Evolutionary conservation across 2,888 invertebrate species (phyloP).

Genomic region (Chrysotoxum bicinctum): DNA sequence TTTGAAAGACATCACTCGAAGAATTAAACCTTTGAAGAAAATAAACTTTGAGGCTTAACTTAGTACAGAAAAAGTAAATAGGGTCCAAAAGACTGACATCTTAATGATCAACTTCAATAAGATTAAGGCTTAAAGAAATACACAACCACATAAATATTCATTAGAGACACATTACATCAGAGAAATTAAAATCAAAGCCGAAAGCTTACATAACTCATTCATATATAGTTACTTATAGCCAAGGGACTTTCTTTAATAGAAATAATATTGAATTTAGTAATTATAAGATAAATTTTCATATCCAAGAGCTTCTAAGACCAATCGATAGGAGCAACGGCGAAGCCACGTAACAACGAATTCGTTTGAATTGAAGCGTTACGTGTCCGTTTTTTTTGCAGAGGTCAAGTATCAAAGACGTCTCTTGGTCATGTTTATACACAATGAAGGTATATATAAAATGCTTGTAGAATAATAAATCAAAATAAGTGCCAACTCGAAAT

Average conservation of each 20-base stretch:
- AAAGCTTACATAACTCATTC: not conserved
- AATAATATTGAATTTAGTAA: not conserved
- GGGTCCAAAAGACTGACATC: not conserved
- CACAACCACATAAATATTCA: not conserved
- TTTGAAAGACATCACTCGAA: not conserved
- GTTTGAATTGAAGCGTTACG: not conserved
- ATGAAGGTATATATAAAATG: not conserved
- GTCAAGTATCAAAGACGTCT: not conserved
- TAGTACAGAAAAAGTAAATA: not conserved
- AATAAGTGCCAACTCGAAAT: constrained; percentile 5
- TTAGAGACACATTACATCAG: not conserved
- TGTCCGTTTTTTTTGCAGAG: not conserved
- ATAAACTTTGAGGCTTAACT: not conserved
- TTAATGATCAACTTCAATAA: constrained; percentile 15
- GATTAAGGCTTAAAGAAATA: constrained; percentile 7
- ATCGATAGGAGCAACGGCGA: too few species aligned
- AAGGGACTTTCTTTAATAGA: not conserved
- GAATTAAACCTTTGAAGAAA: not conserved
- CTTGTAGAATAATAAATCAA: constrained; percentile 3
- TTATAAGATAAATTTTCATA: constrained; percentile 2
- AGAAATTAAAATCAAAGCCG: constrained; percentile 15
- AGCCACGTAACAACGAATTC: not conserved
- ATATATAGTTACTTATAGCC: too few species aligned
- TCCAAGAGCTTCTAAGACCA: not conserved
- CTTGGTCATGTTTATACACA: not conserved